These are phyloP conservation scores for Cataglyphis rosenhaueri DNA, from an alignment of 2,888 invertebrate species.

Conservation along the genomic window DNA sequence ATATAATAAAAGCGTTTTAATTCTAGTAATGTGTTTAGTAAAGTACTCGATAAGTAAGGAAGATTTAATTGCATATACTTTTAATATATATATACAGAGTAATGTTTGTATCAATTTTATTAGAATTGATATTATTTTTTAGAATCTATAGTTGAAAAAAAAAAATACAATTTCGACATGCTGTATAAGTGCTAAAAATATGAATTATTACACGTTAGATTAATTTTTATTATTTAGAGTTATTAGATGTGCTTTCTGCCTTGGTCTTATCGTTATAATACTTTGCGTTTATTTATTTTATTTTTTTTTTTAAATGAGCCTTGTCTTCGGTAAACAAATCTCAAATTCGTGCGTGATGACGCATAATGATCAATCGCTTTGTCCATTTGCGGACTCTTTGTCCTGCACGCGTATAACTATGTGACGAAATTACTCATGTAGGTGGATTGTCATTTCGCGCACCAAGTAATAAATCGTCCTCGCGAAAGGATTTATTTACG, in stretches of 20 bases:
- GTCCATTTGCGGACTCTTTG: not conserved
- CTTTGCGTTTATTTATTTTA: not conserved
- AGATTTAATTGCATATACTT: not conserved
- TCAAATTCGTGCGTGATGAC: constrained; percentile 16
- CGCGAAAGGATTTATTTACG: constrained; percentile 36
- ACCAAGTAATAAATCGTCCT: constrained; percentile 18
- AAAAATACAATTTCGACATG: not conserved
- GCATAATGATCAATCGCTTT: not conserved
- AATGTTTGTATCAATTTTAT: not conserved
- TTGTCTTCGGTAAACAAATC: constrained; percentile 5
- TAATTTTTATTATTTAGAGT: not conserved
- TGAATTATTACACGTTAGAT: not conserved
- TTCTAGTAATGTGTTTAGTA: not conserved
- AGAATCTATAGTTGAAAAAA: not conserved
- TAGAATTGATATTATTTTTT: not conserved
- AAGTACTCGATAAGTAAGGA: not conserved
- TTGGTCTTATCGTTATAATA: constrained; percentile 40
- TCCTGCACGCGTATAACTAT: not conserved
- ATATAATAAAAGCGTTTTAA: not conserved
- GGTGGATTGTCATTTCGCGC: constrained; percentile 19
- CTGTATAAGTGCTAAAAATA: not conserved
- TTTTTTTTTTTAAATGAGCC: not conserved
- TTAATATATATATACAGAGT: not conserved
- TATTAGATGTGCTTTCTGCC: not conserved
- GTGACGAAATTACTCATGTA: constrained; percentile 20